phyloP scores from a whole-genome alignment of 1,140 invertebrate genomes.

The Papilio polytes region DNA sequence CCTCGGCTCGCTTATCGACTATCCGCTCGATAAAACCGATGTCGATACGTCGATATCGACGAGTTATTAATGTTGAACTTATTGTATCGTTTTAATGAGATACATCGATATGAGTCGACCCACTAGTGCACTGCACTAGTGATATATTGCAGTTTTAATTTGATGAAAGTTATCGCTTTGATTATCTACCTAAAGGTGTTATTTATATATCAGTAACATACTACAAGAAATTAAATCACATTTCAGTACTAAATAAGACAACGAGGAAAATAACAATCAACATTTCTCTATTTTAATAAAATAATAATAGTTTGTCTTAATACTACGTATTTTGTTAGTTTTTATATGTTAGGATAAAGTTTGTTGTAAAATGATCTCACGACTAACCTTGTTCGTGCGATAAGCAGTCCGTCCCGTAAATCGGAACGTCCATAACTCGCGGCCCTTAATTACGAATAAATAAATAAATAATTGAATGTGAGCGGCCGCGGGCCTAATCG shows the following conservation, averaged over 20 bases:
- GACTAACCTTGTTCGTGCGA: conserved; percentile 51
- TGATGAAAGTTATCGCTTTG: neutral
- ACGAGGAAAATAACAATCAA: neutral
- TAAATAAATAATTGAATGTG: conserved; percentile 84
- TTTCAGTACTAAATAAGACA: no score
- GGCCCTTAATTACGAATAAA: conserved; percentile 82
- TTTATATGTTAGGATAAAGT: neutral
- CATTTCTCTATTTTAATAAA: neutral
- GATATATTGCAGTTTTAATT: conserved; percentile 12
- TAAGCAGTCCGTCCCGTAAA: conserved; percentile 78
- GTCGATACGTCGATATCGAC: conserved; percentile 66
- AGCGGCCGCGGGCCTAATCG: conserved; percentile 81
- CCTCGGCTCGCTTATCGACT: conserved; percentile 68
- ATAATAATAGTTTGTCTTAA: neutral
- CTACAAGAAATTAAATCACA: neutral
- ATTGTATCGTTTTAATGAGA: conserved; percentile 69
- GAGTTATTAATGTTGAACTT: conserved; percentile 70
- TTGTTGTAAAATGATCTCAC: neutral
- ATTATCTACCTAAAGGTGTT: neutral
- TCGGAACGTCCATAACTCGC: conserved; percentile 74
- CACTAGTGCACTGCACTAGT: neutral
- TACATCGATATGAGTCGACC: conserved; percentile 52
- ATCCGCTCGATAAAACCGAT: conserved; percentile 71
- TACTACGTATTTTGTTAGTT: neutral
- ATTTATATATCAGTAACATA: neutral